These are phyloP conservation scores for Maniola hyperantus DNA, from an alignment of 2,888 invertebrate genomes.

Conservation along the genomic window DNA sequence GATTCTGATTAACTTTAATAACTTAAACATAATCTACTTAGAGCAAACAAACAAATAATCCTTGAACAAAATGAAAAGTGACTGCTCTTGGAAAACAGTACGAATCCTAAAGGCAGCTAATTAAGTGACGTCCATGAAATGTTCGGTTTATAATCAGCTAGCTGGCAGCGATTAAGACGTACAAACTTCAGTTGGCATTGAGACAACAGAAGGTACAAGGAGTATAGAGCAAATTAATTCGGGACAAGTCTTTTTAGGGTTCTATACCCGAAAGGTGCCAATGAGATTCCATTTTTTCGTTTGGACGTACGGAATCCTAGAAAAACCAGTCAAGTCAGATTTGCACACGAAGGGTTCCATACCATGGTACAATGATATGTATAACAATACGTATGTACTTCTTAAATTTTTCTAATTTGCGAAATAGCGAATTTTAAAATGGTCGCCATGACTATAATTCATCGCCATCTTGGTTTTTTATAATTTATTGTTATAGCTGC, in stretches of 20 bases:
- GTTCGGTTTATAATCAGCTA: constrained; percentile 67
- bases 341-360: too few species aligned
- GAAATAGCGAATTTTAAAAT: too few species aligned
- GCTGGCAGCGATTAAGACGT: constrained; percentile 72
- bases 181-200: constrained; percentile 65
- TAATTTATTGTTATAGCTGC: too few species aligned
- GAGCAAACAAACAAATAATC: constrained; percentile 14
- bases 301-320: too few species aligned
- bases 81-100: constrained; percentile 48
- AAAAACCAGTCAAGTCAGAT: too few species aligned
- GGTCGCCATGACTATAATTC: too few species aligned
- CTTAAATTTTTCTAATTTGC: too few species aligned
- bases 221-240: constrained; percentile 38
- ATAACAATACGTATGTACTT: too few species aligned
- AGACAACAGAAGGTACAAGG: constrained; percentile 53
- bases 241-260: not conserved
- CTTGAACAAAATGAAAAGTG: constrained; percentile 41
- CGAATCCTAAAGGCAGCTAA: constrained; percentile 66
- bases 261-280: not conserved
- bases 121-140: constrained; percentile 67
- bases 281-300: too few species aligned
- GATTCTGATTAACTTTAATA: not conserved
- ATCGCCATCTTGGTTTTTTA: too few species aligned
- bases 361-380: too few species aligned
- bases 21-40: not conserved